These are phyloP conservation scores for Cyprinus carpio DNA, from an alignment of 2,113 vertebrate species.

Conservation along the genomic window DNA sequence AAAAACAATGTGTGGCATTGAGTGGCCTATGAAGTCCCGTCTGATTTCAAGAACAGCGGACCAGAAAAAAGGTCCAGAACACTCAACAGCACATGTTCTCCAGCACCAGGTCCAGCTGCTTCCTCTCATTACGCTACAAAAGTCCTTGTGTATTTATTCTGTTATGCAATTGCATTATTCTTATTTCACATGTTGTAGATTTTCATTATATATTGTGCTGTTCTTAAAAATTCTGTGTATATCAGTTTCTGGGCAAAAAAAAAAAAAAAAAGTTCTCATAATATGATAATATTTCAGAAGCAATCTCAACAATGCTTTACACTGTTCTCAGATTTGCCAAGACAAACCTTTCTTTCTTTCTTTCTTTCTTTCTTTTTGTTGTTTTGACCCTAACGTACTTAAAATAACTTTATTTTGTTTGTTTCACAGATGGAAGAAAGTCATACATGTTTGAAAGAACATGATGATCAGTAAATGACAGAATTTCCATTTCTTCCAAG, in stretches of 20 bases:
- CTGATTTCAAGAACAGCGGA: background rate
- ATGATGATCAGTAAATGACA: too few relatives aligned
- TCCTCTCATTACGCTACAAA: background rate
- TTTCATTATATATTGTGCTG: background rate
- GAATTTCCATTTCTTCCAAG: too few relatives aligned
- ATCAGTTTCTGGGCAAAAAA: background rate
- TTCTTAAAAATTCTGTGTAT: background rate
- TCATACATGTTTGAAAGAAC: too few relatives aligned
- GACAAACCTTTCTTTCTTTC: background rate
- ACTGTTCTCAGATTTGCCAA: background rate
- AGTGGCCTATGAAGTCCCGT: background rate
- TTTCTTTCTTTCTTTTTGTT: too few relatives aligned
- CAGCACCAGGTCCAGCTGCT: background rate
- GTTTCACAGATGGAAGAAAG: too few relatives aligned
- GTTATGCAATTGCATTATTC: background rate
- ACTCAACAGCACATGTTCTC: background rate
- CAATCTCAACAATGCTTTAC: background rate
- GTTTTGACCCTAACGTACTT: too few relatives aligned
- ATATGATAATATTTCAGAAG: background rate
- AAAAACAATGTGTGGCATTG: background rate
- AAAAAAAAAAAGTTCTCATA: background rate
- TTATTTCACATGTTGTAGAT: background rate
- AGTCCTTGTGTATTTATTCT: background rate
- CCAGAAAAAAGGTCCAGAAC: background rate
- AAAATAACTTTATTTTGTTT: too few relatives aligned